Base-by-base conservation (phyloP, 2,113 vertebrate species). In the Proterorhinus semilunaris region DNA sequence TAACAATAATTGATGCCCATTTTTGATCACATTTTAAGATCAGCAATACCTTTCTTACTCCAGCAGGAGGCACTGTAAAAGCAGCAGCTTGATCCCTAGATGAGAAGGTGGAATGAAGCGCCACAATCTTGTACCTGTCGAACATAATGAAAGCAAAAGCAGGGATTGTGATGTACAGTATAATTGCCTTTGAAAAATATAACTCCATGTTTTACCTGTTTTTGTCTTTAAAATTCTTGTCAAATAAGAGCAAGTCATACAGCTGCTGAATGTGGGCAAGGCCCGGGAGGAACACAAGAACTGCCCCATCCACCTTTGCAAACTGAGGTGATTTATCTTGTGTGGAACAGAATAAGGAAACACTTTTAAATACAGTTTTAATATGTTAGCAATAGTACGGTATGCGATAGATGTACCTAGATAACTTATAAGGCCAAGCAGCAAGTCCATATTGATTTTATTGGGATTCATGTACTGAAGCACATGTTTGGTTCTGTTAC, bases 261-360 rank as follows among this genome's bases (percentile, higher is more conserved):
- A 98, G 86, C 84, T 98, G 96, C 55, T 99, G 96, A 79, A 99
- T 99, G 81, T 99, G 95, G 74, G 98, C 96, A 74, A 99, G 92
- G 48, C 96, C 98, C 0, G 98, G 98, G 66, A 99, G 90, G 78
- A 99, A 99, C 61, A 99, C 92, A 49, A 99, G 83, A 47, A 96
- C 91, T 7, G 98, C 96, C 62, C 98, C 98, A 46, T 96, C 94
- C 69, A 95, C 8, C 45, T 81, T 91, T 53, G 89, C 93, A 88
- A 96, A 99, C n/a, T 96, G 96, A 0, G 95, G 92, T 50, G 93
- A 93, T 89, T 83, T 94, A 44, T 97, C 98, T 99, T 36, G 27
- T 0, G 86, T 11, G 73, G 57, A n/a, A 36, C 2, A 59, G 17
- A 16, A 66, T 0, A 17, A 0, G 42, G 0, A 59, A 54, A 49